Evolutionary conservation across 2,113 vertebrate species (phyloP), one percentile per base, ranked within the genome.

Genomic region (Setophaga petechia): DNA sequence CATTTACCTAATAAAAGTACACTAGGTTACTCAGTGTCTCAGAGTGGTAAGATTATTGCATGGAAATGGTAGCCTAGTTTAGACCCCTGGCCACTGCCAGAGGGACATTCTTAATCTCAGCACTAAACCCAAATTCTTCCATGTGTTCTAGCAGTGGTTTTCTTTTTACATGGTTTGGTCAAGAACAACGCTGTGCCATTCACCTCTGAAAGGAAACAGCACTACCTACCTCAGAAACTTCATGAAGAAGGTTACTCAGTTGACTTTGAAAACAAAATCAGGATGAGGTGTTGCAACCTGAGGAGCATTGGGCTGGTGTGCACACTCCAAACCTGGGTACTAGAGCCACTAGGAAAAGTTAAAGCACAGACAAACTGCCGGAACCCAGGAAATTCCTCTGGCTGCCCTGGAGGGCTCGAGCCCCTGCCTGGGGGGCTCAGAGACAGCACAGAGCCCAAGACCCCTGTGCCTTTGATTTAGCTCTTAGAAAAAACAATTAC

Each of bases 1-100:
- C 87, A 93, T 95, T 94, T 88, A 77, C 79, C 82, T 88, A 90
- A 95, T 95, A 94, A 91, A 95, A 94, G 63, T 87, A 85, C 87
- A 73, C 63, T 94, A 96, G 91, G 89, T 95, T 86, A 74, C 78
- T 84, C 74, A 62, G 1, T 24, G 91, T 95, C 87, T 95, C 87
- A 67, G 90, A 94, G 91, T 88, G 81, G 54, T 94, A 91, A 94
- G 94, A 96, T 95, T 92, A 80, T 93, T 95, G 67, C 83, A 77
- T 67, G 63, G 86, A 82, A 94, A 84, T 52, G 55, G 47, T 87
- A 91, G 81, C 37, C 46, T 93, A 87, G 84, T 59, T 81, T 39
- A 92, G 90, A 39, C 46, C 43, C 41, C 41, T 46, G 55, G 67
- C n/a, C 58, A 28, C 66, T 89, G 61, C 37, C 62, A n/a, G n/a